Percentiles rank a stretch among this genome's conserved stretches.
These are phyloP conservation scores for Himalopsyche japonica DNA, from an alignment of 2,888 invertebrate genomes.

Conservation along the genomic window DNA sequence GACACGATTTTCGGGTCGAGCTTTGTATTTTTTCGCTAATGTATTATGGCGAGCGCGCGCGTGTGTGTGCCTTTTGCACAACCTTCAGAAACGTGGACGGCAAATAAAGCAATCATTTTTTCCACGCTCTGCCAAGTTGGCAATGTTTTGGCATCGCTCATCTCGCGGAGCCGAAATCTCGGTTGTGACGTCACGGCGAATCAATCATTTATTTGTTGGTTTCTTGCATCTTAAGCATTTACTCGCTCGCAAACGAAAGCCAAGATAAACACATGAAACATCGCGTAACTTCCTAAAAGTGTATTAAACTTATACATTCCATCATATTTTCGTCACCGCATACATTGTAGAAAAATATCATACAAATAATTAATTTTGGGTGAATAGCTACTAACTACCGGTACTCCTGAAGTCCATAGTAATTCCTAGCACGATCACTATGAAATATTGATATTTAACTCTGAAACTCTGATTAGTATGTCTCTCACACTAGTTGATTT, in stretches of 20 bases:
- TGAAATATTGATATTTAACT: too few relatives aligned
- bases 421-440: too few relatives aligned
- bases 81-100: background rate
- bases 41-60: background rate
- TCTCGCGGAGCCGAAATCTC: background rate
- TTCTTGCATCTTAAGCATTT: background rate
- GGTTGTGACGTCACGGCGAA: background rate
- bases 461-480: too few relatives aligned
- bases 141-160: background rate
- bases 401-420: too few relatives aligned
- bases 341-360: too few relatives aligned
- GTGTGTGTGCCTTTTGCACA: background rate
- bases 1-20: background rate
- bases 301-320: background rate
- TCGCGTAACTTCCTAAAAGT: background rate
- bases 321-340: too few relatives aligned
- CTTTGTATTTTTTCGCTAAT: background rate
- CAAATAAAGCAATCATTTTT: conserved; percentile 9
- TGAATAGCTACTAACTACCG: too few relatives aligned
- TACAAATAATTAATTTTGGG: too few relatives aligned
- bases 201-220: background rate
- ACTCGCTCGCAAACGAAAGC: background rate
- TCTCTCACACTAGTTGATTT: too few relatives aligned
- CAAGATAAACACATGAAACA: background rate
- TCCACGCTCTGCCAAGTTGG: background rate